Percentiles rank a stretch among this genome's conserved stretches.
These are phyloP conservation scores for Onychostoma macrolepis DNA, from an alignment of 2,113 vertebrate genomes.

Conservation along the genomic window DNA sequence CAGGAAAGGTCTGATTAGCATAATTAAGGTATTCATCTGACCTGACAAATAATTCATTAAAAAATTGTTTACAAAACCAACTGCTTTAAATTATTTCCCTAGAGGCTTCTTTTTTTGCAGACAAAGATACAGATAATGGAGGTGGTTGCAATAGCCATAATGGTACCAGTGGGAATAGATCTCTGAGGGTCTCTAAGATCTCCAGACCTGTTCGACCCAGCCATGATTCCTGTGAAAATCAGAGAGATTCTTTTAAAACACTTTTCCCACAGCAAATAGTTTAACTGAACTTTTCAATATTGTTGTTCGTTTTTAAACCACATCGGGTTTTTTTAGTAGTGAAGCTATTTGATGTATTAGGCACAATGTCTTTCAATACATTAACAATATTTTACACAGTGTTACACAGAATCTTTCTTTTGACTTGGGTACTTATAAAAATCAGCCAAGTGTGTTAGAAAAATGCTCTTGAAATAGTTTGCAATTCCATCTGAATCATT, in stretches of 20 bases:
- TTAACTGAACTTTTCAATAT: not conserved
- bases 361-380: too few species aligned
- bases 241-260: not conserved
- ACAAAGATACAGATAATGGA: constrained; percentile 95
- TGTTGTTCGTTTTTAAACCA: not conserved
- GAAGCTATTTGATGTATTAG: not conserved
- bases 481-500: not conserved
- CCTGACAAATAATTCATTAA: not conserved
- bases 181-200: constrained; percentile 93
- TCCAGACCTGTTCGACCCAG: constrained; percentile 94
- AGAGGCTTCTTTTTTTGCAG: not conserved
- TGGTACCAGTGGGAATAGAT: constrained; percentile 94
- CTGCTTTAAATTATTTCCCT: not conserved
- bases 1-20: constrained; percentile 85
- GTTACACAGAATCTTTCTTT: not conserved
- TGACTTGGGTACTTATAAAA: not conserved
- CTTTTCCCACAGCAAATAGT: not conserved
- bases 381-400: too few species aligned
- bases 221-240: constrained; percentile 87
- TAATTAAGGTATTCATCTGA: constrained; percentile 59
- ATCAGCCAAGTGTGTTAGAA: not conserved
- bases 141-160: constrained; percentile 91
- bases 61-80: not conserved
- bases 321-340: not conserved
- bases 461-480: not conserved